Percentiles rank a stretch among this genome's conserved stretches.
Evolutionary conservation across 1,140 invertebrate species (phyloP).

Genomic region (Pseudoatta argentina): DNA sequence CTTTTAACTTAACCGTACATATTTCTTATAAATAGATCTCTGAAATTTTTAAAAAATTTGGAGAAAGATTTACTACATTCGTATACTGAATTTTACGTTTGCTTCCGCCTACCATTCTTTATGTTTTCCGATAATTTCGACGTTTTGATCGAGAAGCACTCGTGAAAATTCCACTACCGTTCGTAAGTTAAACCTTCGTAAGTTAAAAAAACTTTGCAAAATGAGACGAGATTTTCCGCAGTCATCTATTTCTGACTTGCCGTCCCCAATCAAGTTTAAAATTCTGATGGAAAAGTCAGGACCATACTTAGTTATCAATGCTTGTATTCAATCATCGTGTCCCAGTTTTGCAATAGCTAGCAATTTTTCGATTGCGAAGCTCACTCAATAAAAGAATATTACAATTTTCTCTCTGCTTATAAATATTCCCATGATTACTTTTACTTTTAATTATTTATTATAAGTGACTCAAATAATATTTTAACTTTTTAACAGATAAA

Average conservation of each 20-base stretch:
- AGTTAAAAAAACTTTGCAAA: slow-evolving; percentile 20
- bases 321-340: slow-evolving; percentile 53
- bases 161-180: slow-evolving; percentile 50
- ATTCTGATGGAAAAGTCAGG: slow-evolving; percentile 27
- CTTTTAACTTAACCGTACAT: background rate
- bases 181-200: slow-evolving; percentile 8
- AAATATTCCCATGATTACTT: background rate
- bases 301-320: slow-evolving; percentile 41
- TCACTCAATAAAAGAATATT: background rate
- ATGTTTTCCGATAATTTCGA: slow-evolving; percentile 44
- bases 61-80: background rate
- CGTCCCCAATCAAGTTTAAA: slow-evolving; percentile 32
- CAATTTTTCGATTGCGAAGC: slow-evolving; percentile 8
- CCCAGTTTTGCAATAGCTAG: background rate
- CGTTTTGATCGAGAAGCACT: slow-evolving; percentile 33
- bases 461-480: background rate
- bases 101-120: slow-evolving; percentile 2
- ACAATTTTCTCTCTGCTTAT: background rate
- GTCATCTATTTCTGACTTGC: slow-evolving; percentile 41
- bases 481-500: background rate
- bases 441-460: background rate
- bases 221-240: slow-evolving; percentile 7
- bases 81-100: slow-evolving; percentile 3
- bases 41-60: background rate
- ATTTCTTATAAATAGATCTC: background rate